Conservation (phyloP, 2,797 vertebrate species). For the Atherinosoma microstoma region DNA sequence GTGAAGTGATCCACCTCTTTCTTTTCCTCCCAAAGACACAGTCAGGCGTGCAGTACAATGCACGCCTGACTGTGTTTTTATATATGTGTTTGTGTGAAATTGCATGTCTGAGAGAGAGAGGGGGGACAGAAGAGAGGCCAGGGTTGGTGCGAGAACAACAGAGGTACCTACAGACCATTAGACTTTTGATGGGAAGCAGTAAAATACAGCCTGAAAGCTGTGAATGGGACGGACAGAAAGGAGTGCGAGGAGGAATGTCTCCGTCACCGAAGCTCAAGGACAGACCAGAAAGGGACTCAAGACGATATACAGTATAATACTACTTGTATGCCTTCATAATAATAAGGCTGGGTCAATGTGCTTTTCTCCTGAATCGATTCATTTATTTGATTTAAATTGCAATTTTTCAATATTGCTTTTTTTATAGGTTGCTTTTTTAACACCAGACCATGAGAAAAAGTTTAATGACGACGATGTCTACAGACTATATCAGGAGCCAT, state of each 20-base stretch:
- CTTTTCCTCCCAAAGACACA: conserved; percentile 16
- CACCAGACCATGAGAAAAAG: no score
- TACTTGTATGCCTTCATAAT: no score
- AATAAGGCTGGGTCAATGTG: no score
- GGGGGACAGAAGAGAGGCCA: conserved; percentile 31
- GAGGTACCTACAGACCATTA: conserved; percentile 80
- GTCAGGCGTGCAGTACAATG: conserved; percentile 10
- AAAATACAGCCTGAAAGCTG: conserved; percentile 74
- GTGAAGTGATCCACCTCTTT: conserved; percentile 52
- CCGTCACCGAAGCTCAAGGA: conserved; percentile 28
- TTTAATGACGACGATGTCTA: no score
- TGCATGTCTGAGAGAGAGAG: background rate
- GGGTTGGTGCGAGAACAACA: conserved; percentile 72
- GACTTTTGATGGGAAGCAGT: conserved; percentile 78
- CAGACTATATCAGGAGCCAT: no score
- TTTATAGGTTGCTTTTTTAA: no score
- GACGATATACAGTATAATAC: no score
- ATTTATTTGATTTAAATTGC: no score
- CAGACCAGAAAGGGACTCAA: conserved; percentile 14
- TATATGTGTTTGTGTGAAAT: conserved; percentile 1
- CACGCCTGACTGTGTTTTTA: background rate
- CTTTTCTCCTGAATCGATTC: no score
- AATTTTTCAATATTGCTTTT: no score
- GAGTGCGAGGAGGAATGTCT: conserved; percentile 16
- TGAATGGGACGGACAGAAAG: conserved; percentile 64